These are phyloP conservation scores for Eristalis intricaria DNA, from an alignment of 2,888 invertebrate genomes.

Conservation along the genomic window DNA sequence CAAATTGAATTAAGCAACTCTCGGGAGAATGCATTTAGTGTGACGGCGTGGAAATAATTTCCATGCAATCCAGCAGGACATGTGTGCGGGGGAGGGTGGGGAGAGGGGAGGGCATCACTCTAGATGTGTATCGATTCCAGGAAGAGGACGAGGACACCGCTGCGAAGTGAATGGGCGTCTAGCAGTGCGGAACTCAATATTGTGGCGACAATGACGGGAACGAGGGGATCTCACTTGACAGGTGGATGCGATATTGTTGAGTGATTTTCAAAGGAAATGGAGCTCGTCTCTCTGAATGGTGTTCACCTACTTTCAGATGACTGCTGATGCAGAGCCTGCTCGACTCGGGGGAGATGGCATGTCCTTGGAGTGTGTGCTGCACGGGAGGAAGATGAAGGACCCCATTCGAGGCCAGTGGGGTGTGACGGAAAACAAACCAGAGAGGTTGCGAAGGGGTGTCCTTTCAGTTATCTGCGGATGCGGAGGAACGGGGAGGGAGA, in stretches of 20 bases:
- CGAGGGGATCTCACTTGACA: neutral
- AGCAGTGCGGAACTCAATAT: neutral
- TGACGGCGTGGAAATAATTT: neutral
- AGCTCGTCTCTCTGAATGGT: neutral
- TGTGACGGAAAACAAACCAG: neutral
- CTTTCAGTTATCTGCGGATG: too few relatives aligned
- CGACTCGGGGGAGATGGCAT: neutral
- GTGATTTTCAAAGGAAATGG: neutral
- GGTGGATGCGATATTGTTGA: neutral
- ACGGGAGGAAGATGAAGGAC: neutral
- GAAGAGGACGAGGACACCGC: neutral
- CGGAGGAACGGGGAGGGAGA: too few relatives aligned
- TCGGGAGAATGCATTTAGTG: constrained; percentile 8
- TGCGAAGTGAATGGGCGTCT: neutral
- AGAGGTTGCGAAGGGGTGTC: neutral
- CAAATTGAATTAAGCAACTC: constrained; percentile 28
- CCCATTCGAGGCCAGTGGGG: neutral
- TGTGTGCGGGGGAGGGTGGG: neutral
- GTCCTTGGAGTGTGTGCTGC: neutral
- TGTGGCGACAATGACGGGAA: neutral
- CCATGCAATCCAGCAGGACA: neutral
- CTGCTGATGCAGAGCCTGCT: neutral
- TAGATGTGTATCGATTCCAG: neutral
- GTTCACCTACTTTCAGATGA: neutral
- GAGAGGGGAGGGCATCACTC: neutral